These are phyloP conservation scores for Stichodactyla helianthus DNA, from an alignment of 64 coral and sea anemone species.

Conservation along the genomic window DNA sequence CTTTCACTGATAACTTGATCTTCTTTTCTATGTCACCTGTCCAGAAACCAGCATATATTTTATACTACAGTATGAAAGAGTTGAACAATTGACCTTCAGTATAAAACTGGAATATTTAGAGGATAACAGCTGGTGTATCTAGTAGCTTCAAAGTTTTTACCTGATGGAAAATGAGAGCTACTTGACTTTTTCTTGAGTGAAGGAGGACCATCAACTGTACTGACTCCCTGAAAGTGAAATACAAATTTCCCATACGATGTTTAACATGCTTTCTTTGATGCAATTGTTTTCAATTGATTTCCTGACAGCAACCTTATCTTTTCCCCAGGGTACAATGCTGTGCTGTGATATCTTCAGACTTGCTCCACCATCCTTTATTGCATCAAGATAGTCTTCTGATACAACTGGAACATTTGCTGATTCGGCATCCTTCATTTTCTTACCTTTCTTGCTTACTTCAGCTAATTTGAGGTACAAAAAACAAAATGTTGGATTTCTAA, in stretches of 20 bases:
- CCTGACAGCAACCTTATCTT: slow-evolving; percentile 25
- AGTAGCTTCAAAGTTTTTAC: not conserved
- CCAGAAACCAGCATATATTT: not conserved
- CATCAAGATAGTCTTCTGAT: slow-evolving; percentile 81
- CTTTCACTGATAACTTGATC: slow-evolving; percentile 89
- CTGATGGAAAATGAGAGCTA: slow-evolving; percentile 13
- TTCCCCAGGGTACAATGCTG: slow-evolving; percentile 96
- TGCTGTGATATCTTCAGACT: slow-evolving; percentile 67
- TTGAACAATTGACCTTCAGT: not conserved
- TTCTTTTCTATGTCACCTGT: slow-evolving; percentile 64
- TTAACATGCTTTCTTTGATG: not conserved
- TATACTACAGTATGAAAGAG: too few species aligned
- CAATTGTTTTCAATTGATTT: not conserved
- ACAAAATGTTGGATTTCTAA: not conserved
- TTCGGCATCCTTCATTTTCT: slow-evolving; percentile 85
- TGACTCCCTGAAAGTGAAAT: slow-evolving; percentile 30
- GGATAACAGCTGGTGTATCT: not conserved
- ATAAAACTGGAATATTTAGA: not conserved
- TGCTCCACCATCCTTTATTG: slow-evolving; percentile 55
- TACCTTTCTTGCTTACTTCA: slow-evolving; percentile 78
- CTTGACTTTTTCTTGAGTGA: slow-evolving; percentile 17
- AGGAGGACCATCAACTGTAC: slow-evolving; percentile 50
- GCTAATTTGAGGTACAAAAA: slow-evolving; percentile 32
- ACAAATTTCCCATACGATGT: not conserved
- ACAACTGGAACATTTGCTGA: slow-evolving; percentile 74